Conservation (phyloP, 2,888 invertebrate genomes). For the Lithophane leautieri region DNA sequence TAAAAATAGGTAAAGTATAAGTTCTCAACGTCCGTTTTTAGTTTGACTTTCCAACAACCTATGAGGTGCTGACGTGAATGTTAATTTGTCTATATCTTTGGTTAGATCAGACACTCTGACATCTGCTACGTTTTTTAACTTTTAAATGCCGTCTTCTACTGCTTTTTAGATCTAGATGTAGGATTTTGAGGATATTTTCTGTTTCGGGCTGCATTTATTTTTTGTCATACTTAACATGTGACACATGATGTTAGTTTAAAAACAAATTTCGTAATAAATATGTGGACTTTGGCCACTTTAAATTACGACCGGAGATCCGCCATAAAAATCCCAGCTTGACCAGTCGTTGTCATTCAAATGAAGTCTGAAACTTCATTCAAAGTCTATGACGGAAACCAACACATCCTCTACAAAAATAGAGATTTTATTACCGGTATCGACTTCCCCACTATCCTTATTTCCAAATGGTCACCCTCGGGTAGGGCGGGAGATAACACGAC, state of each 20-base stretch:
- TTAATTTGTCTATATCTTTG: slow-evolving; percentile 55
- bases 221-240: slow-evolving; percentile 18
- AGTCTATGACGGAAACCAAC: slow-evolving; percentile 11
- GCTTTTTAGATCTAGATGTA: slow-evolving; percentile 20
- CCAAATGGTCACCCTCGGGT: slow-evolving; percentile 70
- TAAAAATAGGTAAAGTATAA: slow-evolving; percentile 12
- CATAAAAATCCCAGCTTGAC: slow-evolving; percentile 23
- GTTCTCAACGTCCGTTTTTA: slow-evolving; percentile 34
- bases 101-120: slow-evolving; percentile 36
- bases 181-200: slow-evolving; percentile 10
- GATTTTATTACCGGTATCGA: slow-evolving; percentile 34
- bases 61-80: slow-evolving; percentile 54
- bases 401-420: slow-evolving; percentile 3
- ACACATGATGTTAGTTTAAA: slow-evolving; percentile 4
- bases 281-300: slow-evolving; percentile 4
- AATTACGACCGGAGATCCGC: slow-evolving; percentile 2
- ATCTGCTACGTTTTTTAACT: slow-evolving; percentile 30
- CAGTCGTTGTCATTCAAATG: neutral
- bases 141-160: slow-evolving; percentile 19
- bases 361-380: neutral
- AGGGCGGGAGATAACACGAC: slow-evolving; percentile 82
- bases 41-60: slow-evolving; percentile 67
- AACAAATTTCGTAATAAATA: neutral
- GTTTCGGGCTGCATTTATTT: neutral
- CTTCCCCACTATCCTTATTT: slow-evolving; percentile 31